Conservation (phyloP, 2,888 invertebrate genomes). For the Rotaria macrura region DNA sequence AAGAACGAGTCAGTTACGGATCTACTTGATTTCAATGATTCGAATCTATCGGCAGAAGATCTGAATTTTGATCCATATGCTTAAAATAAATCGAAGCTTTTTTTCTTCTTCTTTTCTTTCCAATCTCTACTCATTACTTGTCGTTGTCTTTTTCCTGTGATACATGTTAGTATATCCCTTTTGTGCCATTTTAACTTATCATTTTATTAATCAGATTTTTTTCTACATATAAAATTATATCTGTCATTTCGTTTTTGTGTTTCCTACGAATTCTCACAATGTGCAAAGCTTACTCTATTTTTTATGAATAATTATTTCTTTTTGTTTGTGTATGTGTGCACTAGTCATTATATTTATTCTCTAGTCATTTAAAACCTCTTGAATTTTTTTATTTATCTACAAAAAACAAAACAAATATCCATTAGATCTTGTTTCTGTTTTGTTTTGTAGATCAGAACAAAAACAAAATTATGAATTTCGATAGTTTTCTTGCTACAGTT, state of each 20-base stretch:
- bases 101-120: not conserved
- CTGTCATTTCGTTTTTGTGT: not conserved
- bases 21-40: not conserved
- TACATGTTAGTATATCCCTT: not conserved
- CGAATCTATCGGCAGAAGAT: not conserved
- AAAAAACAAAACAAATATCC: too few species aligned
- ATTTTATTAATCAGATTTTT: not conserved
- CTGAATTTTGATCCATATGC: conserved; percentile 2
- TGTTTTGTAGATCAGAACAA: not conserved
- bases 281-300: not conserved
- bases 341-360: not conserved
- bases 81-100: too few species aligned
- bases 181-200: not conserved
- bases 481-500: not conserved
- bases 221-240: not conserved
- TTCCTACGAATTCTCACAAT: not conserved
- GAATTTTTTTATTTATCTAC: not conserved
- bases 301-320: not conserved
- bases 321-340: not conserved
- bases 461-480: not conserved
- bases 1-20: not conserved
- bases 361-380: not conserved
- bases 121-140: not conserved
- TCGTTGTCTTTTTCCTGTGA: not conserved
- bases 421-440: not conserved